Evolutionary conservation across 2,113 vertebrate genomes (phyloP), one percentile per base, ranked within the genome.

Genomic region (Neolamprologus tretocephalus): DNA sequence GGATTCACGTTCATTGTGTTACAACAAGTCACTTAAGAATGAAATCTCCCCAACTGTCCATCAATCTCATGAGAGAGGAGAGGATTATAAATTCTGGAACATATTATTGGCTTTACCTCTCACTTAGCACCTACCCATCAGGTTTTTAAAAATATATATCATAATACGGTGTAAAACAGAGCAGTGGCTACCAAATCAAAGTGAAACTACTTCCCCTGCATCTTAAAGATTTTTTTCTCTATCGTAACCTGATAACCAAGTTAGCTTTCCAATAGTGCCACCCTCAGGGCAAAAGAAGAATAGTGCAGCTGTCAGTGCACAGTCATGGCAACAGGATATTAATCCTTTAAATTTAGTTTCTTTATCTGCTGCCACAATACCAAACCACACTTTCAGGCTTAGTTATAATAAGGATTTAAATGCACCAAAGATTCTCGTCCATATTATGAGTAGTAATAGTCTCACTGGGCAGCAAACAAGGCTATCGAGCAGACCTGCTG

Each of bases 201-300:
- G 23, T 26, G 40, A 75, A 75, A 75, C 68, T 75, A 28, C 23
- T 82, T 12, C 54, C 21, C 10, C 57, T 61, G 1, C 2, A 51
- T 68, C 75, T 37, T 19, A 6, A 57, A n/a, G 13, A 23, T 53
- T 35, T 26, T 26, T 47, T 17, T 19, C 35, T 42, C 2, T 19
- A 61, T 6, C 8, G 4, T 47, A 47, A 47, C 40, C 3, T 8
- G 9, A 28, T 42, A 9, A 40, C 33, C 9, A 49, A 21, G 3
- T 86, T 37, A 45, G 11, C 16, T 63, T 61, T 71, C 61, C 83
- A 80, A 83, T 85, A 80, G 82, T 75, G 84, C 88, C 93, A 88
- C 75, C 89, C 81, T 84, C 80, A 90, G 93, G 89, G 35, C 75
- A 87, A 89, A 89, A 40, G 11, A 47, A 19, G 9, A 51, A 19